Percentiles rank a stretch among this genome's conserved stretches.
These are phyloP conservation scores for Helobdella robusta DNA, from an alignment of 2,888 invertebrate species.

Conservation along the genomic window DNA sequence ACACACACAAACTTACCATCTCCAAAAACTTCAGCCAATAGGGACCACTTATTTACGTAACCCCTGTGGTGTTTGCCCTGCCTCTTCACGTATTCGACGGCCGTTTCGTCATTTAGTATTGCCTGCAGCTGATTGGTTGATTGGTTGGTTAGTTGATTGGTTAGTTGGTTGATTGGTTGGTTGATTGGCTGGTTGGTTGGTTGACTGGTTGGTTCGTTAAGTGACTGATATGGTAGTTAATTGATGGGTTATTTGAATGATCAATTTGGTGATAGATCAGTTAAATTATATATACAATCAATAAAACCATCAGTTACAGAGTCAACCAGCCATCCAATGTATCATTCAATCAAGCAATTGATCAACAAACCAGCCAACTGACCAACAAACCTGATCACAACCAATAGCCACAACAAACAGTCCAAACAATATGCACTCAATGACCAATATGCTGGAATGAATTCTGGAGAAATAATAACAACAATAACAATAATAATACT, in stretches of 20 bases:
- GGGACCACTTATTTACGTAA: conserved; percentile 56
- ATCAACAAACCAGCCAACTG: not conserved
- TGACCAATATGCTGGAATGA: conserved; percentile 68
- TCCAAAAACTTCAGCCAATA: conserved; percentile 70
- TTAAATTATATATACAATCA: no score
- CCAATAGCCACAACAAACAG: conserved; percentile 54
- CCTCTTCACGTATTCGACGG: conserved; percentile 64
- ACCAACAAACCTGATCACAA: conserved; percentile 51
- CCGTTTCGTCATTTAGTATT: conserved; percentile 47
- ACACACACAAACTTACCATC: conserved; percentile 49
- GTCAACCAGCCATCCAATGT: no score
- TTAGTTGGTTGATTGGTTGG: no score
- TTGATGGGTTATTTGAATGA: no score
- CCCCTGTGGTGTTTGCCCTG: conserved; percentile 57
- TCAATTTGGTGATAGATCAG: no score
- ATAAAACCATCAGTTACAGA: no score
- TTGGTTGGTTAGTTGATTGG: no score
- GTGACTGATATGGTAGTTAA: no score
- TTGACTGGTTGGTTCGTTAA: no score
- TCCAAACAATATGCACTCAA: conserved; percentile 56
- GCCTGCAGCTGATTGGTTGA: conserved; percentile 41
- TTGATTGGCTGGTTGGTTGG: no score
- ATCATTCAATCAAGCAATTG: no score
- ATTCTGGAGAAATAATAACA: conserved; percentile 44
- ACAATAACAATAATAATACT: not conserved